Evolutionary conservation across 2,888 invertebrate species (phyloP), one percentile per base, ranked within the genome.

Genomic region (Tiphia femorata): DNA sequence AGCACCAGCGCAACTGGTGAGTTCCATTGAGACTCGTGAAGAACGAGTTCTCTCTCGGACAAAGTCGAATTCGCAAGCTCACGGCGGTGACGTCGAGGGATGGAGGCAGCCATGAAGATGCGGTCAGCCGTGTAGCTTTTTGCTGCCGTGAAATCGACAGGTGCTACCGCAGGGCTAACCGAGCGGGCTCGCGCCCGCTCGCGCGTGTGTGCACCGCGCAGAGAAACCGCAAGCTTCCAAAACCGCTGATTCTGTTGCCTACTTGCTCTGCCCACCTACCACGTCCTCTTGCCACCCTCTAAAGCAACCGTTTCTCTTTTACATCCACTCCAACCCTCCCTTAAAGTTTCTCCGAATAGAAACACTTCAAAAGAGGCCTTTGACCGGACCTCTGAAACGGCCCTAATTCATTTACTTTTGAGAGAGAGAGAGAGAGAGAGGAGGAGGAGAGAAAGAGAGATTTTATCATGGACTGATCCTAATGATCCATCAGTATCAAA

Each of bases 91-190:
- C n/a, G 19, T n/a, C 19, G 41, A 6, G 10, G 12, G 27, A 40
- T 20, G 46, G 43, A 2, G n/a, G n/a, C n/a, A n/a, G n/a, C n/a
- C n/a, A n/a, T n/a, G n/a, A n/a, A n/a, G 57, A 25, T 21, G 53
- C 30, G 47, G 54, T 37, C 19, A 19, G 40, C 27, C 53, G 5
- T 41, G 47, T 29, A 48, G 57, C 60, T 76, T 76, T 74, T 75
- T 70, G 70, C 59, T 16, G 58, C 56, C n/a, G 69, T 73, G 72
- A 73, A 77, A 78, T 79, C 76, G 79, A 79, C 79, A 78, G 76
- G 73, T 62, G 61, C 66, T 61, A 73, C 80, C 79, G 67, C 72
- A 76, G 62, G n/a, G 53, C 64, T 72, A 70, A 76, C 69, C 71
- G 65, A 21, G 12, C 46, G 35, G 52, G 41, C 51, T 46, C 50